phyloP scores from a whole-genome alignment of 2,888 invertebrate genomes.

The Nomada flava region DNA sequence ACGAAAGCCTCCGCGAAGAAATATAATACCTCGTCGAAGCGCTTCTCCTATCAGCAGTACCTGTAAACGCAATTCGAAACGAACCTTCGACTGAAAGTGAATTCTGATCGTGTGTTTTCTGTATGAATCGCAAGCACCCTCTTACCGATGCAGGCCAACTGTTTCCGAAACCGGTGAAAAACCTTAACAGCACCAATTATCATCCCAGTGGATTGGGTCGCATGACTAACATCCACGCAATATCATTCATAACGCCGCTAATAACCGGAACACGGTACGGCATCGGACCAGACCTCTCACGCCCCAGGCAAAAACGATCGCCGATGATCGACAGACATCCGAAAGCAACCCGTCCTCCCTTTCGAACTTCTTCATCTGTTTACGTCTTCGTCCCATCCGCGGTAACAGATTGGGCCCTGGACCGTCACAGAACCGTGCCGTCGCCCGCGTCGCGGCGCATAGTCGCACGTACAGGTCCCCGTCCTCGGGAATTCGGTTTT shows the following conservation, averaged over 20 bases:
- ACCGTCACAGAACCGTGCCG: neutral
- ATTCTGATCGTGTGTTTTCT: too few species aligned
- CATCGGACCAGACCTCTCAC: slow-evolving; percentile 6
- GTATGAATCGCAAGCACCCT: neutral
- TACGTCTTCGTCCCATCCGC: slow-evolving; percentile 45
- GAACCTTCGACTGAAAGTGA: neutral
- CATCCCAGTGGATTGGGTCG: slow-evolving; percentile 7
- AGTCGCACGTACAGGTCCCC: slow-evolving; percentile 64
- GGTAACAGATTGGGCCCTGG: slow-evolving; percentile 1
- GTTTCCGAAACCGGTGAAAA: neutral
- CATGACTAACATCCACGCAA: slow-evolving; percentile 9
- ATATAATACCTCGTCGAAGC: neutral
- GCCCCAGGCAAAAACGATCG: slow-evolving; percentile 37
- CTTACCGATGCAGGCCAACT: neutral
- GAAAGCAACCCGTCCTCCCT: slow-evolving; percentile 3
- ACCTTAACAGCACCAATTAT: slow-evolving; percentile 40
- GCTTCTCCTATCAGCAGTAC: neutral
- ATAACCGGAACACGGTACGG: slow-evolving; percentile 51
- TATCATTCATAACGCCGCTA: slow-evolving; percentile 54
- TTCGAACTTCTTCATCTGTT: slow-evolving; percentile 52
- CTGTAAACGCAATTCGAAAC: neutral
- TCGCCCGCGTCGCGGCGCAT: slow-evolving; percentile 54
- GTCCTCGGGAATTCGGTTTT: slow-evolving; percentile 66
- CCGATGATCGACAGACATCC: slow-evolving; percentile 57
- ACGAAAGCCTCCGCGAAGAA: neutral